Evolutionary conservation across 92 coral and sea anemone species (phyloP), one percentile per base, ranked within the genome.

Genomic region (Pocillopora meandrina): DNA sequence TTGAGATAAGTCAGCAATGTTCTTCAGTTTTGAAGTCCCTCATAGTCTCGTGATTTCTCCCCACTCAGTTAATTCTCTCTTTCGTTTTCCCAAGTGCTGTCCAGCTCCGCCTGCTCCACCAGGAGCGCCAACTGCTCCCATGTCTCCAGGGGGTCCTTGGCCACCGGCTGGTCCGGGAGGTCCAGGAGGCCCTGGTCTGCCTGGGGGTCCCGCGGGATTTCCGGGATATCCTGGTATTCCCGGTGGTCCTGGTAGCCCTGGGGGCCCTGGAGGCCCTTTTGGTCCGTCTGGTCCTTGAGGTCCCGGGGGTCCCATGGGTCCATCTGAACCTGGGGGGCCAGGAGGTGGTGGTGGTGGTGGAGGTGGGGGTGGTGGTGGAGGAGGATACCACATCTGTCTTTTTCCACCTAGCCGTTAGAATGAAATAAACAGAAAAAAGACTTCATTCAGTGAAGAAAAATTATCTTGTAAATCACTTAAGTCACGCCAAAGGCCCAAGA

Each of bases 181-280:
- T 73, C 99, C 99, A 83, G 89, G 89, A 26, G 99, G 99, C 13
- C 99, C 99, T 5, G 89, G 91, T 88, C 98, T 86, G 15, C 99
- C 99, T 18, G 99, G 92, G 26, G 99, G 98, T 55, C 99, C 99
- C 12, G 99, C 99, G 10, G 99, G 98, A 36, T 88, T 59, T 56
- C 99, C 99, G 31, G 99, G 99, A 61, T 90, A 93, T 16, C 99
- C 99, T 49, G 98, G 95, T 77, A 95, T 90, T 12, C 99, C 99
- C 17, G 98, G 96, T 12, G 96, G 98, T 72, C 99, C 99, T 56
- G 97, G 97, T 12, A 90, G 92, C 18, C 99, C 99, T 15, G 99
- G 95, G 47, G 94, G 98, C 75, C 99, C 99, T 63, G 95, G 95
- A 68, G 99, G 99, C 61, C 99, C 99, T 75, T 96, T 96, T 0